phyloP scores from a whole-genome alignment of 1,140 invertebrate genomes.

The Amphibalanus amphitrite region DNA sequence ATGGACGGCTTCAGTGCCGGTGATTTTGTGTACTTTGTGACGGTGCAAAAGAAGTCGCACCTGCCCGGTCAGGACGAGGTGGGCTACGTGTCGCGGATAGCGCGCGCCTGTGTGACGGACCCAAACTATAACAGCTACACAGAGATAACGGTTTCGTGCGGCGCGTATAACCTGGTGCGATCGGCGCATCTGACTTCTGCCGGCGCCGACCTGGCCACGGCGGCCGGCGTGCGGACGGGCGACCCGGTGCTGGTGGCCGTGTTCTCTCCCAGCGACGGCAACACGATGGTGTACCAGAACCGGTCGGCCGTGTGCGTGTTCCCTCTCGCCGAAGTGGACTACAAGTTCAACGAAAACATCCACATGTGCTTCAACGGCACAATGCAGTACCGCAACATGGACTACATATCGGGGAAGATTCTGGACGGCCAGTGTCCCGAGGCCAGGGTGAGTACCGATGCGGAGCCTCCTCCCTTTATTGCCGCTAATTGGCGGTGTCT shows the following conservation, averaged over 20 bases:
- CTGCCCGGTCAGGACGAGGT: slow-evolving; percentile 58
- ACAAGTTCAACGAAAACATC: slow-evolving; percentile 87
- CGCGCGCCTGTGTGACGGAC: slow-evolving; percentile 82
- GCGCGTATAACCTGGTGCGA: slow-evolving; percentile 68
- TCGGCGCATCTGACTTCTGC: slow-evolving; percentile 70
- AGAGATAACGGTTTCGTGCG: slow-evolving; percentile 34
- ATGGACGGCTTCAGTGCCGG: slow-evolving; percentile 89
- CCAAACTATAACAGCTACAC: slow-evolving; percentile 82
- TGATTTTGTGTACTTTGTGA: slow-evolving; percentile 85
- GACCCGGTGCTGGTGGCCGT: slow-evolving; percentile 60
- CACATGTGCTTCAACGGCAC: slow-evolving; percentile 93
- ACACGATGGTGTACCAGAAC: slow-evolving; percentile 51
- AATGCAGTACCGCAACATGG: slow-evolving; percentile 74
- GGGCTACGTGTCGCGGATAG: slow-evolving; percentile 74
- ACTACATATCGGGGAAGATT: slow-evolving; percentile 79
- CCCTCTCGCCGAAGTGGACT: slow-evolving; percentile 63
- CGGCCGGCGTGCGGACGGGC: slow-evolving; percentile 54
- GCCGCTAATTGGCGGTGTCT: no score
- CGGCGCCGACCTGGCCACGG: slow-evolving; percentile 56
- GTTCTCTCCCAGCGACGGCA: slow-evolving; percentile 67
- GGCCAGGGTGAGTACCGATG: slow-evolving; percentile 2
- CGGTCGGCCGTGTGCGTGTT: slow-evolving; percentile 62
- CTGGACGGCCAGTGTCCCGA: slow-evolving; percentile 72
- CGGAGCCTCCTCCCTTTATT: no score
- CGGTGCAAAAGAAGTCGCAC: slow-evolving; percentile 83